These are phyloP conservation scores for Amblyteles armatorius DNA, from an alignment of 2,888 invertebrate genomes.

Conservation along the genomic window DNA sequence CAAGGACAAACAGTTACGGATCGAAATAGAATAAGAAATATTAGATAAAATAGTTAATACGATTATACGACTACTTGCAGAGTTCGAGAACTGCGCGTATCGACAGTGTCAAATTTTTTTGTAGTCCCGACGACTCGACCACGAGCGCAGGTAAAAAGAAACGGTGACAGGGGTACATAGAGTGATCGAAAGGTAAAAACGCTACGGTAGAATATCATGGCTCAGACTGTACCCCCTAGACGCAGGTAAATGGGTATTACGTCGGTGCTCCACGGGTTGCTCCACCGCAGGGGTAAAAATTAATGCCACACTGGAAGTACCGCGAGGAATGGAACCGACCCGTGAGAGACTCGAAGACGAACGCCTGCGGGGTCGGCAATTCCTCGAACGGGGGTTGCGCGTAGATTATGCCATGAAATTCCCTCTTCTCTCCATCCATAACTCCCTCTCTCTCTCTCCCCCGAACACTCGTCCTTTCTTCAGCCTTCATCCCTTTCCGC, in stretches of 20 bases:
- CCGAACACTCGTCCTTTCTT: slow-evolving; percentile 1
- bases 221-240: slow-evolving; percentile 74
- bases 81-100: not conserved
- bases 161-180: not conserved
- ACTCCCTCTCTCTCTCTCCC: not conserved
- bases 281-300: slow-evolving; percentile 74
- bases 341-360: slow-evolving; percentile 35
- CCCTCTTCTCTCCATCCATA: not conserved
- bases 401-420: slow-evolving; percentile 36
- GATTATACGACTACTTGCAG: not conserved
- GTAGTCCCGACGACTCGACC: not conserved
- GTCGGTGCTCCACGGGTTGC: slow-evolving; percentile 72
- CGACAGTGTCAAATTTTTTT: not conserved
- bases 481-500: slow-evolving; percentile 9
- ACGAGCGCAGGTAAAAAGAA: not conserved
- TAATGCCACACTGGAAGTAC: slow-evolving; percentile 51
- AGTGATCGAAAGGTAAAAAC: slow-evolving; percentile 9
- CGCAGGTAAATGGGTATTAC: slow-evolving; percentile 76
- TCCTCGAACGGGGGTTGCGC: slow-evolving; percentile 28
- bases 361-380: slow-evolving; percentile 42
- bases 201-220: slow-evolving; percentile 49
- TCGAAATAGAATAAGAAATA: not conserved
- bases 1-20: not conserved
- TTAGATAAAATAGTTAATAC: too few relatives aligned
- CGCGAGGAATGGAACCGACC: slow-evolving; percentile 12